phyloP scores from a whole-genome alignment of 1,140 invertebrate genomes.

The Helicoverpa zea region DNA sequence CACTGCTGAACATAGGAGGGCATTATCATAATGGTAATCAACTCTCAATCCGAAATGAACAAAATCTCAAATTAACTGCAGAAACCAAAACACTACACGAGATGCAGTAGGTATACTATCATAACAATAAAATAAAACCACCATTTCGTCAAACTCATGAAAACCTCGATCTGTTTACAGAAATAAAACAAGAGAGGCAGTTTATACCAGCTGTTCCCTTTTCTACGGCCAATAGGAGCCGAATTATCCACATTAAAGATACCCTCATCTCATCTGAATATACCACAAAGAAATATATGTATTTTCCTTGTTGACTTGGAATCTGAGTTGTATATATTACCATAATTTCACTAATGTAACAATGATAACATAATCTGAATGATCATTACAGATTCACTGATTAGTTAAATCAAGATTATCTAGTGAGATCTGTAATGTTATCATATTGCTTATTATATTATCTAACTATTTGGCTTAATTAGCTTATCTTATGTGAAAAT shows the following conservation, averaged over 20 bases:
- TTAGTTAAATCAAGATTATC: too few relatives aligned
- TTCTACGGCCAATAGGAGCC: constrained; percentile 30
- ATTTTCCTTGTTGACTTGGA: constrained; percentile 11
- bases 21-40: background rate
- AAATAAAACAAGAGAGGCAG: constrained; percentile 16
- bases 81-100: too few relatives aligned
- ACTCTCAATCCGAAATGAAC: too few relatives aligned
- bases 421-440: too few relatives aligned
- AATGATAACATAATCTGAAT: background rate
- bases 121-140: background rate
- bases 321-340: constrained; percentile 25
- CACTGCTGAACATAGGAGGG: too few relatives aligned
- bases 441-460: too few relatives aligned
- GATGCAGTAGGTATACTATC: too few relatives aligned
- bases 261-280: constrained; percentile 43
- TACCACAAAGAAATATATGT: constrained; percentile 6
- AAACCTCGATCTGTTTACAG: constrained; percentile 8
- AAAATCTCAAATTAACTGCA: too few relatives aligned
- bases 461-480: too few relatives aligned
- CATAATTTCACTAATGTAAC: background rate
- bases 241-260: constrained; percentile 38
- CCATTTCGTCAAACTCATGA: background rate
- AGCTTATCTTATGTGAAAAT: too few relatives aligned
- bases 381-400: background rate
- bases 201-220: constrained; percentile 27